A percentile compares a stretch with the other conserved stretches of the same genome.
phyloP scores from a whole-genome alignment of 2,888 invertebrate genomes.

The Apamea crenata region DNA sequence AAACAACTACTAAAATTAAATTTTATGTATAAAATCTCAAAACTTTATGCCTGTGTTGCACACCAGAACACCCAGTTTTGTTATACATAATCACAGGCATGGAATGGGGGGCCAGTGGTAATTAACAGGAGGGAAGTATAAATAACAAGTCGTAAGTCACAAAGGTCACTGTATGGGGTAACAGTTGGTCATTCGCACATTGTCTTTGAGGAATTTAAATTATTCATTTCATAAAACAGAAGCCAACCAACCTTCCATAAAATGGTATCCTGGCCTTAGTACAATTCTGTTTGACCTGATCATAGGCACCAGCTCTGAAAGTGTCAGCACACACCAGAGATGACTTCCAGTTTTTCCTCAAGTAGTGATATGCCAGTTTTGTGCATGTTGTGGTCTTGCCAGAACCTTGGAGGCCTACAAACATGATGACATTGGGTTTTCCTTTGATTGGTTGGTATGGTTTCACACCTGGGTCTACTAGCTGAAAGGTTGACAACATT shows the following conservation, averaged over 20 bases:
- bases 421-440: constrained; percentile 99
- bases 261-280: constrained; percentile 99
- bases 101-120: neutral
- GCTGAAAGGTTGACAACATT: constrained; percentile 82
- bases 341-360: constrained; percentile 99
- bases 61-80: too few species aligned
- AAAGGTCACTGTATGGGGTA: neutral
- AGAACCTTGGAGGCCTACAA: constrained; percentile 99
- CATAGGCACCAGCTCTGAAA: constrained; percentile 99
- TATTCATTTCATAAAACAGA: neutral
- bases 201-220: neutral
- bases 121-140: neutral
- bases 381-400: constrained; percentile 99
- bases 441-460: constrained; percentile 99
- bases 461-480: constrained; percentile 99
- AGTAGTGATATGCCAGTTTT: constrained; percentile 99
- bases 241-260: constrained; percentile 95
- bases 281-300: constrained; percentile 99
- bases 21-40: too few species aligned
- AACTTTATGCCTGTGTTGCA: neutral
- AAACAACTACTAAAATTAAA: too few species aligned
- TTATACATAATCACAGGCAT: neutral
- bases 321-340: constrained; percentile 99
- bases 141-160: neutral
- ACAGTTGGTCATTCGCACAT: neutral